phyloP scores from a whole-genome alignment of 2,888 invertebrate genomes.

The Osedax frankpressi region DNA sequence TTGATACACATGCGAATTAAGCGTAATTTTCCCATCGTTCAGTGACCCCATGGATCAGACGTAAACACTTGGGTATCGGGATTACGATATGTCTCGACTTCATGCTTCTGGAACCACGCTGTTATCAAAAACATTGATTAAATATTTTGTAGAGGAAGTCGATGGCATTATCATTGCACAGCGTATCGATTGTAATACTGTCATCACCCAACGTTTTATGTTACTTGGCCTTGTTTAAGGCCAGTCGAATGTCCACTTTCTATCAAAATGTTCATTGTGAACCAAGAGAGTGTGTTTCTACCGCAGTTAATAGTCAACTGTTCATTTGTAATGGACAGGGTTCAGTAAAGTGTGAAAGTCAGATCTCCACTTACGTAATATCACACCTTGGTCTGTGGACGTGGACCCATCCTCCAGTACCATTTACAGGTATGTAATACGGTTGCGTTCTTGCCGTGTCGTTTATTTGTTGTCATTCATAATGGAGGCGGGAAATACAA shows the following conservation, averaged over 20 bases:
- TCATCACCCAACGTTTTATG: background rate
- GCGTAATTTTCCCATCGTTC: background rate
- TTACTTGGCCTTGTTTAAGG: slow-evolving; percentile 2
- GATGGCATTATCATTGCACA: background rate
- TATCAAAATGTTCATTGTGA: background rate
- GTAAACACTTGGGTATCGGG: background rate
- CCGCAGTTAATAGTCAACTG: background rate
- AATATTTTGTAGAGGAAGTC: background rate
- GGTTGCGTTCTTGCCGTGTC: background rate
- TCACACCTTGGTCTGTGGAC: background rate
- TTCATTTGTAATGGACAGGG: background rate
- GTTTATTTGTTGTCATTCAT: too few species aligned
- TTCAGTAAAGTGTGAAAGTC: background rate
- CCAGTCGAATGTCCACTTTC: background rate
- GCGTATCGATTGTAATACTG: background rate
- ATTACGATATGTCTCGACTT: background rate
- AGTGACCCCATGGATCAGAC: background rate
- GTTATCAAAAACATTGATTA: slow-evolving; percentile 4
- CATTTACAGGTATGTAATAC: background rate
- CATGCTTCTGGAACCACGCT: background rate
- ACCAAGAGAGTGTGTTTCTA: background rate
- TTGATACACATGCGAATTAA: background rate
- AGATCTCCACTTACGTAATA: background rate
- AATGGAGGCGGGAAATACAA: too few species aligned
- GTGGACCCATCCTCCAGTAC: background rate